A percentile compares a stretch with the other conserved stretches of the same genome.
phyloP scores from a whole-genome alignment of 1,140 invertebrate species.

The Procambarus virginalis region DNA sequence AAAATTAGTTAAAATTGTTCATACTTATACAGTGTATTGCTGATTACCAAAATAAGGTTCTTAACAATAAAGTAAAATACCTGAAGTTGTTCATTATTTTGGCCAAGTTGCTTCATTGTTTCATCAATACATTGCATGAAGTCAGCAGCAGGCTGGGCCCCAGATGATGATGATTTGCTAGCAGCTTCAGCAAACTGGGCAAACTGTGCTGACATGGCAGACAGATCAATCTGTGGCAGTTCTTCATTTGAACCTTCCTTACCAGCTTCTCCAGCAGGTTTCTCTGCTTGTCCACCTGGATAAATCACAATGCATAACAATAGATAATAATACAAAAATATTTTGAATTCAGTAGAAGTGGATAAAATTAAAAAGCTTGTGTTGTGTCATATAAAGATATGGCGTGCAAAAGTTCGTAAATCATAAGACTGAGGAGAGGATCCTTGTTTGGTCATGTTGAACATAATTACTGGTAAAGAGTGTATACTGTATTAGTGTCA shows the following conservation, averaged over 20 bases:
- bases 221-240: slow-evolving; percentile 22
- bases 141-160: slow-evolving; percentile 33
- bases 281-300: background rate
- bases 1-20: too few species aligned
- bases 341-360: too few species aligned
- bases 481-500: too few species aligned
- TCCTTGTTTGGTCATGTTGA: too few species aligned
- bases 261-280: background rate
- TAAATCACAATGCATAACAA: background rate
- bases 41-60: too few species aligned
- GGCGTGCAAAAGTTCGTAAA: too few species aligned
- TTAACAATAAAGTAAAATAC: background rate
- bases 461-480: too few species aligned
- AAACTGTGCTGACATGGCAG: slow-evolving; percentile 55
- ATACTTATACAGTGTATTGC: too few species aligned
- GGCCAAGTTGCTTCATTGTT: slow-evolving; percentile 44
- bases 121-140: slow-evolving; percentile 53
- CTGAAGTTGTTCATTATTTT: slow-evolving; percentile 54
- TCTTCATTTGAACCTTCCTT: background rate
- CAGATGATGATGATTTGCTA: slow-evolving; percentile 12
- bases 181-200: slow-evolving; percentile 61
- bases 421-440: too few species aligned
- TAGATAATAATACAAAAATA: background rate
- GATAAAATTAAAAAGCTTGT: too few species aligned
- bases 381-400: too few species aligned